phyloP scores from a whole-genome alignment of 2,888 invertebrate genomes.

The Caenorhabditis panamensis region DNA sequence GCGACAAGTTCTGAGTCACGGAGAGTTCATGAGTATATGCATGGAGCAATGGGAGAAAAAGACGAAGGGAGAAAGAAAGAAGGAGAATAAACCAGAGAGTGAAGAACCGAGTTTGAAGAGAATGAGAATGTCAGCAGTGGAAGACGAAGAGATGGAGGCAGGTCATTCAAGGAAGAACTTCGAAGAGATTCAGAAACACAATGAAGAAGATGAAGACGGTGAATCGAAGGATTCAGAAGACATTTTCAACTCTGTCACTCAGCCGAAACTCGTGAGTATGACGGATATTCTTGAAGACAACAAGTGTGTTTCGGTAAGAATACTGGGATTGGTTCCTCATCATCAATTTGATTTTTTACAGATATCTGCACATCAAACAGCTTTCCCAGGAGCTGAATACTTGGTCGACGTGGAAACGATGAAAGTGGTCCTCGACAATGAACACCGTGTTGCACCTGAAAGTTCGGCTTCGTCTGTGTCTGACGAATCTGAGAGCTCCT shows the following conservation, averaged over 20 bases:
- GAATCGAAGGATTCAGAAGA: neutral
- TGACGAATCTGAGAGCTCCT: neutral
- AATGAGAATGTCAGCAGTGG: neutral
- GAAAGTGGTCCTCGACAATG: conserved; percentile 38
- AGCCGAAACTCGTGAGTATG: conserved; percentile 32
- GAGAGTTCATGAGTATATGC: conserved; percentile 53
- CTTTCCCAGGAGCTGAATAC: conserved; percentile 76
- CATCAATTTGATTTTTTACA: no score
- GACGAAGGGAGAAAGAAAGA: no score
- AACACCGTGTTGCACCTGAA: neutral
- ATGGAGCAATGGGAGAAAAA: no score
- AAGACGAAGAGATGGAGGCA: no score
- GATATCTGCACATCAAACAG: conserved; percentile 69
- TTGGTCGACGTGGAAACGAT: conserved; percentile 66
- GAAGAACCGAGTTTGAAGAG: no score
- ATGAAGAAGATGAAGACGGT: conserved; percentile 17
- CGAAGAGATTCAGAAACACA: conserved; percentile 62
- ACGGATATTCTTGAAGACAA: conserved; percentile 26
- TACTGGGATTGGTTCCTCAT: neutral
- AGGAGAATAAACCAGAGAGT: neutral
- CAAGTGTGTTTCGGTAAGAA: conserved; percentile 41
- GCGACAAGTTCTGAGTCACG: conserved; percentile 26
- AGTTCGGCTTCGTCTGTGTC: conserved; percentile 6
- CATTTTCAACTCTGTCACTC: conserved; percentile 24
- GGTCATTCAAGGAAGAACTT: no score